phyloP scores from a whole-genome alignment of 2,113 vertebrate species.

The Oncorhynchus keta region DNA sequence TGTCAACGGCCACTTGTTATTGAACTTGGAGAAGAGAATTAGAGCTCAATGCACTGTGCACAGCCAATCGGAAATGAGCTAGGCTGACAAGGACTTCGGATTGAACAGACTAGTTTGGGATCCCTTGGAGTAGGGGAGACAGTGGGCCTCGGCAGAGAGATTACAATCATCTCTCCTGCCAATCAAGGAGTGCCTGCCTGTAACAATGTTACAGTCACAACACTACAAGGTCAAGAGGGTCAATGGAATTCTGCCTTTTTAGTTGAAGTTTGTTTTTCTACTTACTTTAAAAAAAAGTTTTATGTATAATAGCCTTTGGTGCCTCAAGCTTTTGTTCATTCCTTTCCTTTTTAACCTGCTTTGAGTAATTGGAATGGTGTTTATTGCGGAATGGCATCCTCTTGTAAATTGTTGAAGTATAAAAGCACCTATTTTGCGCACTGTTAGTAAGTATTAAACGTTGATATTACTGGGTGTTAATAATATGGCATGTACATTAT shows the following conservation, averaged over 20 bases:
- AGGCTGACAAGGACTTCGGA: slow-evolving; percentile 33
- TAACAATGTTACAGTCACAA: neutral
- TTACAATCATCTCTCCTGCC: slow-evolving; percentile 19
- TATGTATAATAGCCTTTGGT: slow-evolving; percentile 72
- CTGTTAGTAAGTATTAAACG: slow-evolving; percentile 31
- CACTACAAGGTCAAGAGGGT: slow-evolving; percentile 41
- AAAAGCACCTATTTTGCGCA: slow-evolving; percentile 34
- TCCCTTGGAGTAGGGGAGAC: slow-evolving; percentile 10
- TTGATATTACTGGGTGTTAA: slow-evolving; percentile 26
- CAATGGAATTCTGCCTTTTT: slow-evolving; percentile 20
- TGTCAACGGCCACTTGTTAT: slow-evolving; percentile 17
- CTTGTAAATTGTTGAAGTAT: slow-evolving; percentile 34
- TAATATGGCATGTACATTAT: slow-evolving; percentile 3
- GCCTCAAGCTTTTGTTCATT: slow-evolving; percentile 76
- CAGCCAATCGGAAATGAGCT: slow-evolving; percentile 28
- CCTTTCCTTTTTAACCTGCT: slow-evolving; percentile 65
- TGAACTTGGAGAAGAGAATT: slow-evolving; percentile 19
- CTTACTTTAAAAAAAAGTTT: slow-evolving; percentile 43
- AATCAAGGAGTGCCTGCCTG: slow-evolving; percentile 14
- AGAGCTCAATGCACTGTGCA: slow-evolving; percentile 34
- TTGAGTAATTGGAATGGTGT: slow-evolving; percentile 52
- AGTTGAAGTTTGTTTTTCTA: slow-evolving; percentile 45
- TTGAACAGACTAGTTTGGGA: slow-evolving; percentile 28
- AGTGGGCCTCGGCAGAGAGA: neutral
- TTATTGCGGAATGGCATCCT: slow-evolving; percentile 47